phyloP scores from a whole-genome alignment of 2,888 invertebrate genomes.

The Papilio demoleus region DNA sequence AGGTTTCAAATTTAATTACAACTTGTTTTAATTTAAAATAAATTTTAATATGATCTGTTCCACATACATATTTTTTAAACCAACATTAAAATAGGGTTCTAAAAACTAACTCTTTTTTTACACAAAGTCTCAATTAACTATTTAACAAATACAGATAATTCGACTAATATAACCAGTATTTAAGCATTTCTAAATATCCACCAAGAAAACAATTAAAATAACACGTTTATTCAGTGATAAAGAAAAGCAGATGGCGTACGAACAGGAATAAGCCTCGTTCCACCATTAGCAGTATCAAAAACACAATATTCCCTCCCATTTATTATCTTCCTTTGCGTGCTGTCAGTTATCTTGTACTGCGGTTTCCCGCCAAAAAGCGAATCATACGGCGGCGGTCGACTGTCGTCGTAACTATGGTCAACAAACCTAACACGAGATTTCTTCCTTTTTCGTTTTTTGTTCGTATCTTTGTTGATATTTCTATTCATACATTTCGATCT shows the following conservation, averaged over 20 bases:
- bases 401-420: conserved; percentile 54
- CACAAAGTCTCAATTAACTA: no score
- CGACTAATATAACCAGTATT: no score
- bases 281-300: conserved; percentile 83
- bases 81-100: no score
- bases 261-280: conserved; percentile 87
- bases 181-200: no score
- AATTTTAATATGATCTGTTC: conserved; percentile 43
- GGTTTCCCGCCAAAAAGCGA: conserved; percentile 79
- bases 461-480: neutral
- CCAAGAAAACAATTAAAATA: neutral
- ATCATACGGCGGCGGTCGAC: conserved; percentile 87
- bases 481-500: conserved; percentile 55
- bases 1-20: conserved; percentile 69
- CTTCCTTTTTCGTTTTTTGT: conserved; percentile 35
- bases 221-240: conserved; percentile 70
- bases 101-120: no score
- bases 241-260: conserved; percentile 90
- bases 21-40: conserved; percentile 49
- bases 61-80: no score
- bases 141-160: no score
- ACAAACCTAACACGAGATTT: conserved; percentile 43
- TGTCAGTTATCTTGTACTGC: conserved; percentile 55
- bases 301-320: conserved; percentile 92
- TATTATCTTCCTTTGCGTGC: conserved; percentile 82